Percentiles rank a stretch among this genome's conserved stretches.
phyloP scores from a whole-genome alignment of 1,140 invertebrate genomes.

The Pseudomyrmex sp. region DNA sequence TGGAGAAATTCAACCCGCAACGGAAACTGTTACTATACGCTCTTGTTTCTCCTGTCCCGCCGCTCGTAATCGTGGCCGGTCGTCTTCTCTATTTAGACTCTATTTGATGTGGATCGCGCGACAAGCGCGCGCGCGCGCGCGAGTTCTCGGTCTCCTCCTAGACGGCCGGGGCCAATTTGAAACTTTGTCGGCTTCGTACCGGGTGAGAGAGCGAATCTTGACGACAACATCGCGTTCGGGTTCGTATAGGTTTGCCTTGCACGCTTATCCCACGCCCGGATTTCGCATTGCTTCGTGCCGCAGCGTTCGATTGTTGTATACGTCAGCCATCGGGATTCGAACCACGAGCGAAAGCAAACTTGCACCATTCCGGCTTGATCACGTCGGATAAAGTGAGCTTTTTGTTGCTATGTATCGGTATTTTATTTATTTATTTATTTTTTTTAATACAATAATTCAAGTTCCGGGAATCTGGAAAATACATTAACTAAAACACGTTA shows the following conservation, averaged over 20 bases:
- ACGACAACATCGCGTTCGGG: constrained; percentile 43
- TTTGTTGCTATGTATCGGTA: not conserved
- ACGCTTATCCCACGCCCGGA: not conserved
- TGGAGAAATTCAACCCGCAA: constrained; percentile 76
- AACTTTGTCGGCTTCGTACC: constrained; percentile 60
- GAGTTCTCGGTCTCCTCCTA: not conserved
- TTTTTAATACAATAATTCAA: not conserved
- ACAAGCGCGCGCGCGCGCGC: constrained; percentile 40
- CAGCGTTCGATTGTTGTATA: not conserved
- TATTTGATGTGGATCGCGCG: constrained; percentile 71
- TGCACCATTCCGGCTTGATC: constrained; percentile 12
- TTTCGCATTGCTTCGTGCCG: not conserved
- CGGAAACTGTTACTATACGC: constrained; percentile 70
- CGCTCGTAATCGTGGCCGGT: constrained; percentile 34
- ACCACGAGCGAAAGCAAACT: not conserved
- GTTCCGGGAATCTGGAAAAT: not conserved
- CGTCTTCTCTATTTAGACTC: constrained; percentile 72
- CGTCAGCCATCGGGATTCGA: constrained; percentile 12
- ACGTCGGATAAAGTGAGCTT: not conserved
- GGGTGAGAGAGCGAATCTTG: constrained; percentile 65
- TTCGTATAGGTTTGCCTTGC: constrained; percentile 22
- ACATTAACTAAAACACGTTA: not conserved
- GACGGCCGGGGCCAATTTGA: constrained; percentile 68
- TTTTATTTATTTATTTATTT: not conserved
- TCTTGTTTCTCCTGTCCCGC: not conserved